These are phyloP conservation scores for Hoplostethus mediterraneus DNA, from an alignment of 2,797 vertebrate species.

Conservation along the genomic window DNA sequence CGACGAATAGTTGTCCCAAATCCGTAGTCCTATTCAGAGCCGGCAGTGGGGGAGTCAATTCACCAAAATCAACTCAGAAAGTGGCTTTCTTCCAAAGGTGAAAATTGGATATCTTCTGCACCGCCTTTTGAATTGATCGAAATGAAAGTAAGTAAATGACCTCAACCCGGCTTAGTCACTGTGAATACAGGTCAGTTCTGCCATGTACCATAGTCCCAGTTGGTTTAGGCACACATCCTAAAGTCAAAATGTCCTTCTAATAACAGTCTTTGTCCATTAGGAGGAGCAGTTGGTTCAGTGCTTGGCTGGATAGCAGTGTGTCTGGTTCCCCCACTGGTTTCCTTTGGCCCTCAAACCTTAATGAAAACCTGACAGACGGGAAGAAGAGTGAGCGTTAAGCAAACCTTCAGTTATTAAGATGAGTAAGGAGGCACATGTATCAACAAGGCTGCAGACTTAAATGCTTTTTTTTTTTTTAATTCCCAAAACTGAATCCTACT, in stretches of 20 bases:
- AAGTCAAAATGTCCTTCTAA: background rate
- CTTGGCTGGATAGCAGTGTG: background rate
- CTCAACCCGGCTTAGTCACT: no score
- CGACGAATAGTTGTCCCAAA: background rate
- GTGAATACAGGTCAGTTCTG: no score
- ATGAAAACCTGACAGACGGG: constrained; percentile 69
- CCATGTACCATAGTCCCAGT: background rate
- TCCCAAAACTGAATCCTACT: no score
- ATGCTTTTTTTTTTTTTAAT: no score
- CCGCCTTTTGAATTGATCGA: background rate
- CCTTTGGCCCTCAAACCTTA: constrained; percentile 55
- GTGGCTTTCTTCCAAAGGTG: background rate
- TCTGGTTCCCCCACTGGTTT: background rate
- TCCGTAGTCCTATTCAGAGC: background rate
- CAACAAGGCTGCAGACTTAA: no score
- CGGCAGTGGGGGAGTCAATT: no score
- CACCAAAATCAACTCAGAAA: background rate
- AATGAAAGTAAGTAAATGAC: background rate
- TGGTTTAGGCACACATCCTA: background rate
- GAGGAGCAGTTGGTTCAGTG: background rate
- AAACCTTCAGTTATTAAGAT: constrained; percentile 4
- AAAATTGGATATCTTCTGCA: background rate
- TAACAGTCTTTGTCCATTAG: background rate
- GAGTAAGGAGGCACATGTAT: no score
- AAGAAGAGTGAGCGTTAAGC: constrained; percentile 41